These are phyloP conservation scores for Onthophagus taurus DNA, from an alignment of 1,140 invertebrate genomes.

Conservation along the genomic window DNA sequence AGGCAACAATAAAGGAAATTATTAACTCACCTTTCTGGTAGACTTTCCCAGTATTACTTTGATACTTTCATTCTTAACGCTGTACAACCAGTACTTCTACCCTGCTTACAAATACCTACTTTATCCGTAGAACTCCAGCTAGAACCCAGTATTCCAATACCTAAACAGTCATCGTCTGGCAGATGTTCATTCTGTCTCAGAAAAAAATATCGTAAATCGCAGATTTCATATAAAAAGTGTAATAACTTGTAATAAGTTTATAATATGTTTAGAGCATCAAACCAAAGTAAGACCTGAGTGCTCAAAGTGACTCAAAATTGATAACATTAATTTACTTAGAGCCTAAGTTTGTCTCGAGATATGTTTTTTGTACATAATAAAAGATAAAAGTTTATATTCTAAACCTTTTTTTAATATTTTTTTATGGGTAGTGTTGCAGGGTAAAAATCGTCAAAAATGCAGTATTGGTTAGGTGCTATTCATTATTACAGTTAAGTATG, in stretches of 20 bases:
- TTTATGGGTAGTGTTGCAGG: slow-evolving; percentile 2
- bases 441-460: no score
- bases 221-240: slow-evolving; percentile 5
- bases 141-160: slow-evolving; percentile 7
- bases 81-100: no score
- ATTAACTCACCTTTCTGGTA: no score
- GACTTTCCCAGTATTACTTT: no score
- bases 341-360: slow-evolving; percentile 6
- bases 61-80: no score
- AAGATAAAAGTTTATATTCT: slow-evolving; percentile 9
- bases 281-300: background rate
- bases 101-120: slow-evolving; percentile 4
- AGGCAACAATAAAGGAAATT: no score
- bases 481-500: no score
- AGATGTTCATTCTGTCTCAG: slow-evolving; percentile 4
- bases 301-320: slow-evolving; percentile 4
- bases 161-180: background rate
- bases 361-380: slow-evolving; percentile 9
- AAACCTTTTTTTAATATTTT: slow-evolving; percentile 5
- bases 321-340: slow-evolving; percentile 8
- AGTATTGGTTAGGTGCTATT: no score
- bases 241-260: no score
- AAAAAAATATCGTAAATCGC: slow-evolving; percentile 4
- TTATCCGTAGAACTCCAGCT: background rate
- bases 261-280: slow-evolving; percentile 4